These are phyloP conservation scores for Nycteola revayana DNA, from an alignment of 2,888 invertebrate species.

Conservation along the genomic window DNA sequence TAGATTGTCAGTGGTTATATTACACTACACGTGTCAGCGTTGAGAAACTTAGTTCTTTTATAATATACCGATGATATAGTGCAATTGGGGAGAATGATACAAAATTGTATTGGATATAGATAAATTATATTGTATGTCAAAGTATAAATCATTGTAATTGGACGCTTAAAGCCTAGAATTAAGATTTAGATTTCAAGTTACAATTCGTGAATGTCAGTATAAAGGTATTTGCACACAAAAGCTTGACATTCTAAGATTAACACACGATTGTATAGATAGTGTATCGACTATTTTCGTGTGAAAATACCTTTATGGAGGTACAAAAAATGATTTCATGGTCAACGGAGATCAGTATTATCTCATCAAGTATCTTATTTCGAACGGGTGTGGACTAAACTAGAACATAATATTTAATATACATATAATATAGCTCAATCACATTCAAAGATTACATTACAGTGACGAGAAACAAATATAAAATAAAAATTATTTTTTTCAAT, in stretches of 20 bases:
- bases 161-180: conserved; percentile 40
- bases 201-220: conserved; percentile 30
- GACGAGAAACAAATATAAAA: conserved; percentile 39
- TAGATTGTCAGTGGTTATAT: neutral
- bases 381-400: conserved; percentile 40
- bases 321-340: conserved; percentile 31
- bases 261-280: neutral
- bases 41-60: no score
- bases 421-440: conserved; percentile 46
- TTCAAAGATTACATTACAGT: conserved; percentile 46
- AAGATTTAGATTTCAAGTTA: conserved; percentile 29
- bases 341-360: conserved; percentile 40
- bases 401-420: conserved; percentile 49
- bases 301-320: conserved; percentile 28
- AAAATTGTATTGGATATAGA: conserved; percentile 35
- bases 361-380: conserved; percentile 33
- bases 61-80: conserved; percentile 16
- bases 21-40: neutral
- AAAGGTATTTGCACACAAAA: conserved; percentile 27
- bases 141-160: conserved; percentile 47
- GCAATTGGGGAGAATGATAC: conserved; percentile 37
- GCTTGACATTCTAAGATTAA: neutral
- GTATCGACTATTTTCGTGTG: conserved; percentile 18
- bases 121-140: conserved; percentile 58
- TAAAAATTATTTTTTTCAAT: conserved; percentile 53